A percentile compares a stretch with the other conserved stretches of the same genome.
These are phyloP conservation scores for Barbus barbus DNA, from an alignment of 2,113 vertebrate species.

Conservation along the genomic window DNA sequence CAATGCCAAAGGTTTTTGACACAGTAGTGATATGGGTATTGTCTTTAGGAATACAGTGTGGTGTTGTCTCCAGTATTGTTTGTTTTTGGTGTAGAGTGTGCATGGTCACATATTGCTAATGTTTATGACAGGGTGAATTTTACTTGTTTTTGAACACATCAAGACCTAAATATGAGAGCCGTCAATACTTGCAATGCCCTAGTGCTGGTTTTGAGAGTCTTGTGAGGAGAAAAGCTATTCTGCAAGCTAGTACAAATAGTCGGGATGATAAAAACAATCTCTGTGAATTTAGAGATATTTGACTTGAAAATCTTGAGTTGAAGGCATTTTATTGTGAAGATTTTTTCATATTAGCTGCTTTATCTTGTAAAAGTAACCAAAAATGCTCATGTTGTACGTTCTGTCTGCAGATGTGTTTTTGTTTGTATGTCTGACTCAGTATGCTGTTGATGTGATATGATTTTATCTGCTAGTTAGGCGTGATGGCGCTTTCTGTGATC, in stretches of 20 bases:
- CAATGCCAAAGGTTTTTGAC: conserved; percentile 54
- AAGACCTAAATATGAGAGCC: neutral
- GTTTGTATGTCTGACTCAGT: conserved; percentile 20
- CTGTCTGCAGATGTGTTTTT: neutral
- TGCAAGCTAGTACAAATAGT: neutral
- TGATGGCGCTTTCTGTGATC: conserved; percentile 6
- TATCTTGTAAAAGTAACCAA: neutral
- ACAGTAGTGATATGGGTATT: conserved; percentile 49
- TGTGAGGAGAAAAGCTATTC: neutral
- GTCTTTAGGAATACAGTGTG: conserved; percentile 29
- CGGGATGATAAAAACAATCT: neutral
- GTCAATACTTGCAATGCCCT: neutral
- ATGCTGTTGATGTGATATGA: conserved; percentile 4
- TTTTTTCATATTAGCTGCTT: too few species aligned
- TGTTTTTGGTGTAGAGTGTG: conserved; percentile 37
- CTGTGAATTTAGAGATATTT: neutral
- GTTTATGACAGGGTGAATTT: neutral
- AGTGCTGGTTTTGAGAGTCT: neutral
- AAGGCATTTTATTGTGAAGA: neutral
- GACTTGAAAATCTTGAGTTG: neutral
- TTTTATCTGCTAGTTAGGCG: neutral
- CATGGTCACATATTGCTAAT: conserved; percentile 10
- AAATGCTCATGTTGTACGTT: neutral
- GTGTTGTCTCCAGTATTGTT: conserved; percentile 2
- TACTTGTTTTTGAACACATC: neutral